Percentiles rank a stretch among this genome's conserved stretches.
Evolutionary conservation across 2,888 invertebrate genomes (phyloP).

Genomic region (Masnerella sp.): DNA sequence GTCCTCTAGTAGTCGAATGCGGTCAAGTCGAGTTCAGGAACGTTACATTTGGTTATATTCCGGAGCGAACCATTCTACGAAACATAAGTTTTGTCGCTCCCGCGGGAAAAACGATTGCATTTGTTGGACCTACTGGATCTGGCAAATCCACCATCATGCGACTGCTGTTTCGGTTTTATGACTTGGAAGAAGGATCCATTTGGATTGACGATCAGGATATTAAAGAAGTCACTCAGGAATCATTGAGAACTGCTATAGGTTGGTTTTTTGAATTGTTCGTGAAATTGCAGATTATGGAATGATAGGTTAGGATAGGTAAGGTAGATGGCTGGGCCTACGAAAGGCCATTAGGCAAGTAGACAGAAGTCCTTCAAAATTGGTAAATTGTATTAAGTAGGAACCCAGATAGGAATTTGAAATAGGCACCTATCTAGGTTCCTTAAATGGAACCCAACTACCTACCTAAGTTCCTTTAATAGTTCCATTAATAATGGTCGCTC

Average conservation of each 20-base stretch:
- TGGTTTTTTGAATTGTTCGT: slow-evolving; percentile 1
- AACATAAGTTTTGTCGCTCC: slow-evolving; percentile 89
- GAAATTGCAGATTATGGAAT: too few species aligned
- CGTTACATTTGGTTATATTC: slow-evolving; percentile 92
- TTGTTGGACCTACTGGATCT: slow-evolving; percentile 93
- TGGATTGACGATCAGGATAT: slow-evolving; percentile 94
- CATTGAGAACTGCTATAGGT: slow-evolving; percentile 88
- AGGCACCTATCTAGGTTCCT: too few species aligned
- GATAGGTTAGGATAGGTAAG: too few species aligned
- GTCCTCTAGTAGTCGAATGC: slow-evolving; percentile 82
- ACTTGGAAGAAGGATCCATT: slow-evolving; percentile 92
- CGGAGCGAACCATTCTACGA: slow-evolving; percentile 86
- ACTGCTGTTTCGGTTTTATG: slow-evolving; percentile 96
- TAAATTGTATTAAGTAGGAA: too few species aligned
- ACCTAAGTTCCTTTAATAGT: too few species aligned
- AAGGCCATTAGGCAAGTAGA: too few species aligned
- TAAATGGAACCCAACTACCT: too few species aligned
- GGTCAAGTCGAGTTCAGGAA: slow-evolving; percentile 92
- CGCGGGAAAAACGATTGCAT: slow-evolving; percentile 90
- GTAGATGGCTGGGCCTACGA: too few species aligned
- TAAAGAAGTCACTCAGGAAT: slow-evolving; percentile 89
- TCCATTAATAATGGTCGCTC: too few species aligned
- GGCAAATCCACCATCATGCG: slow-evolving; percentile 98
- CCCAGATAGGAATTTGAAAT: too few species aligned
- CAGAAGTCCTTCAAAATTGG: too few species aligned